Conservation (phyloP, 92 coral and sea anemone genomes). For the Montipora capitata region DNA sequence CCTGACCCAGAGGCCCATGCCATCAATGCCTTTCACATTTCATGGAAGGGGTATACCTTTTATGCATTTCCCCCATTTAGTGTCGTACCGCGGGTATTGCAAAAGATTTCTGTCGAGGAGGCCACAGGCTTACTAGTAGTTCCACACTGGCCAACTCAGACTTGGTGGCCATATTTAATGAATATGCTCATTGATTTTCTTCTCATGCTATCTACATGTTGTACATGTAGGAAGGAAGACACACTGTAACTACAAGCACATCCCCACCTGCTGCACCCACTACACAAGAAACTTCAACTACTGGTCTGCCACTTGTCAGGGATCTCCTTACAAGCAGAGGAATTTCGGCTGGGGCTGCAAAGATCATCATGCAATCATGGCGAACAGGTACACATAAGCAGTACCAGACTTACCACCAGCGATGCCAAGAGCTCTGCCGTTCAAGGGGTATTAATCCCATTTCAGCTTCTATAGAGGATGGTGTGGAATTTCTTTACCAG, state of each 20-base stretch:
- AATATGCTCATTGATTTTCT: conserved; percentile 42
- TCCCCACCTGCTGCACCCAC: conserved; percentile 24
- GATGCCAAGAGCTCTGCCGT: conserved; percentile 58
- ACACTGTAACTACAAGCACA: conserved; percentile 32
- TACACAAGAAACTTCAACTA: conserved; percentile 25
- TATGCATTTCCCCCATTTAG: conserved; percentile 44
- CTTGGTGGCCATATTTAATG: conserved; percentile 50
- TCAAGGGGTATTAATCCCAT: conserved; percentile 57
- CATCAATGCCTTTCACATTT: conserved; percentile 40
- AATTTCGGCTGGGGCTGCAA: conserved; percentile 52
- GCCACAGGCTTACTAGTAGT: conserved; percentile 58
- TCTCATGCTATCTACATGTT: conserved; percentile 13
- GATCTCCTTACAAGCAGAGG: conserved; percentile 48
- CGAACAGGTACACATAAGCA: conserved; percentile 56
- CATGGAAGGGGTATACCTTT: conserved; percentile 31
- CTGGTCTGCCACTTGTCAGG: conserved; percentile 64
- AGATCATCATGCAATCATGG: conserved; percentile 63
- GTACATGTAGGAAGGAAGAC: conserved; percentile 29
- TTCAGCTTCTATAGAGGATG: conserved; percentile 59
- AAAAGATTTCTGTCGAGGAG: conserved; percentile 44
- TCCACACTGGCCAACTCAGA: conserved; percentile 67
- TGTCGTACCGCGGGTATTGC: conserved; percentile 41
- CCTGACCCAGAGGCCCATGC: conserved; percentile 65
- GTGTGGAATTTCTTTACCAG: conserved; percentile 36
- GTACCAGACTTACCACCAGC: conserved; percentile 51